Percentiles rank a stretch among this genome's conserved stretches.
Evolutionary conservation across 1,140 invertebrate species (phyloP).

Genomic region (Drosophila malerkotliana): DNA sequence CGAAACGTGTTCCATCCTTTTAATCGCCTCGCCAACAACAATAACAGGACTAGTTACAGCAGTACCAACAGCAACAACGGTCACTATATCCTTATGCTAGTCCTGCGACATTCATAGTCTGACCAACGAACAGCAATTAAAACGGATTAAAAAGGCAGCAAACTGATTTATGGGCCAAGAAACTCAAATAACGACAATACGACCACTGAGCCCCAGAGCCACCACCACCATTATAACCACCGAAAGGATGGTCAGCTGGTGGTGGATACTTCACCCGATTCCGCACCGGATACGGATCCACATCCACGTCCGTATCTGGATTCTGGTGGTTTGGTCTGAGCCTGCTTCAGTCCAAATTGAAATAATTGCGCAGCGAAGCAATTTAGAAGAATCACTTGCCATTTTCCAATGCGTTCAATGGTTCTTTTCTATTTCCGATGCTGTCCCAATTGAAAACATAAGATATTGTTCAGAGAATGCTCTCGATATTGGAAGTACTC

Average conservation of each 20-base stretch:
- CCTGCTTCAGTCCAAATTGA: constrained; percentile 72
- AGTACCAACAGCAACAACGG: constrained; percentile 38
- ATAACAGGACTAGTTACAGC: constrained; percentile 29
- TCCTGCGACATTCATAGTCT: constrained; percentile 78
- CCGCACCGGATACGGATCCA: constrained; percentile 3
- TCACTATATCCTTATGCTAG: constrained; percentile 59
- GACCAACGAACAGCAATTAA: constrained; percentile 82
- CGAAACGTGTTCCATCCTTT: constrained; percentile 49
- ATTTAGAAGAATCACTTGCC: constrained; percentile 82
- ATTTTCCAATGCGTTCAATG: constrained; percentile 64
- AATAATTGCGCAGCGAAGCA: constrained; percentile 83
- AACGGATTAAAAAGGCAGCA: constrained; percentile 82
- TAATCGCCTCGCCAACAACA: constrained; percentile 73
- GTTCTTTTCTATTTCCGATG: constrained; percentile 9
- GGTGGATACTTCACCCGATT: constrained; percentile 5
- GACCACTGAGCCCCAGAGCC: constrained; percentile 36
- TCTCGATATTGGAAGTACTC: constrained; percentile 13
- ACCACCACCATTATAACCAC: neutral
- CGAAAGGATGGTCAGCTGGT: constrained; percentile 9
- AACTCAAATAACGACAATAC: constrained; percentile 80
- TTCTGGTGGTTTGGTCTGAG: constrained; percentile 26
- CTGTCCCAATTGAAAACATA: constrained; percentile 30
- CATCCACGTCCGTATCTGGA: constrained; percentile 3
- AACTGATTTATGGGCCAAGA: constrained; percentile 80
- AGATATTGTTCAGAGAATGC: neutral